phyloP scores from a whole-genome alignment of 2,797 vertebrate genomes.

The Saxicola maurus region DNA sequence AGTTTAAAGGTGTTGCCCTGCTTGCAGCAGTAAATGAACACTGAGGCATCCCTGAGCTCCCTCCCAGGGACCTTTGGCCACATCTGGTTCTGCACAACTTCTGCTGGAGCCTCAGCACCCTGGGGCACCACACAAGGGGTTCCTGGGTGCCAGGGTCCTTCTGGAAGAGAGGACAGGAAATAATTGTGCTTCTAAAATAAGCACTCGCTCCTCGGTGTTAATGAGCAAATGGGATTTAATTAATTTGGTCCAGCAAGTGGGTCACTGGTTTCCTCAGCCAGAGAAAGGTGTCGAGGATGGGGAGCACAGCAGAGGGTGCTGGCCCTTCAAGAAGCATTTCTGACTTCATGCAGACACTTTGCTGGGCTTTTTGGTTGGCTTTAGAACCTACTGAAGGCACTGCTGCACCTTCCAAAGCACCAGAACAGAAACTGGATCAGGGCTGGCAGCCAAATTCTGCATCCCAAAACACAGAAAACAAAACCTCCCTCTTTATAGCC shows the following conservation, averaged over 20 bases:
- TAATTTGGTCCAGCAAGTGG: conserved; percentile 42
- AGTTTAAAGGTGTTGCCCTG: conserved; percentile 13
- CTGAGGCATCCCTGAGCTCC: background rate
- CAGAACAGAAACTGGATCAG: background rate
- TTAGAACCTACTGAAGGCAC: accelerated
- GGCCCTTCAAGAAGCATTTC: background rate
- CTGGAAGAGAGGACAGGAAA: background rate
- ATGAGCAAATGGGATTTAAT: conserved; percentile 32
- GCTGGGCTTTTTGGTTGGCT: background rate
- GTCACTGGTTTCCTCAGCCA: background rate
- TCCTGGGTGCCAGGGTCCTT: background rate
- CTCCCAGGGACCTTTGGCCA: accelerated
- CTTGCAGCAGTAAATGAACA: background rate
- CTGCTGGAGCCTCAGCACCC: background rate
- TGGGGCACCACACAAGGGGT: accelerated
- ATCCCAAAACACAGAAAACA: accelerated
- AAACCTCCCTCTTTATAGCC: background rate
- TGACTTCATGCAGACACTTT: background rate
- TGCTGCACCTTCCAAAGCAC: background rate
- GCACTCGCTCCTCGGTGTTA: background rate
- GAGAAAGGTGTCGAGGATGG: background rate
- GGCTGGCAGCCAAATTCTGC: background rate
- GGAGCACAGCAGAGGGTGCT: background rate
- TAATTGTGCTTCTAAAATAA: conserved; percentile 50
- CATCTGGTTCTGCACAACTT: background rate